Evolutionary conservation across 2,888 invertebrate species (phyloP), one percentile per base, ranked within the genome.

Genomic region (Machimus atricapillus): DNA sequence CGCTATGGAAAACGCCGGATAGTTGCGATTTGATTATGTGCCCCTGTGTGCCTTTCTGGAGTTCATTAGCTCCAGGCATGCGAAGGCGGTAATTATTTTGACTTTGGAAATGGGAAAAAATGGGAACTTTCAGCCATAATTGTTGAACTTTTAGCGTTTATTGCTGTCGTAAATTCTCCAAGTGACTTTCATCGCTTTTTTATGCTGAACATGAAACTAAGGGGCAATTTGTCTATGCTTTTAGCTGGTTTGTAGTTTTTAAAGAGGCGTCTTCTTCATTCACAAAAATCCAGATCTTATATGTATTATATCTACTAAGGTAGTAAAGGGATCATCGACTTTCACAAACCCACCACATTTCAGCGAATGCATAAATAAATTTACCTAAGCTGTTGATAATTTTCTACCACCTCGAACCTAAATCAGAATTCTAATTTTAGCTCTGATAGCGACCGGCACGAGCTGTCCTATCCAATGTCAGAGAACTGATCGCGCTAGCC

Each of bases 11-110:
- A 66, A 82, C 34, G 16, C 37, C 16, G 34, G 58, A 82, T 82
- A 82, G 82, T 58, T 58, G 82, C 58, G 82, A 82, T 82, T 82
- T 58, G 82, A 82, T 82, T 82, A 82, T 58, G 58, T 82, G 58
- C 82, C 58, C 19, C 66, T 27, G 82, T 27, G 19, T 27, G 37
- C 82, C 34, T 82, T 37, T 23, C 34, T 31, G 66, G 82, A 82
- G 82, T 82, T 82, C 82, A 82, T 82, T 82, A 82, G 82, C 82
- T 82, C 19, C 31, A n/a, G 37, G 58, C 8, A 37, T 58, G 40
- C 66, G 82, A 82, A 82, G 82, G 82, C 40, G 82, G 58, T 82
- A 82, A 82, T 82, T 82, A 82, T 31, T 58, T 66, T 66, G 66
- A 66, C 66, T 66, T 66, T 66, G 66, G 27, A 66, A 66, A 66